phyloP scores from a whole-genome alignment of 1,140 invertebrate species.

The Hyphantria cunea region DNA sequence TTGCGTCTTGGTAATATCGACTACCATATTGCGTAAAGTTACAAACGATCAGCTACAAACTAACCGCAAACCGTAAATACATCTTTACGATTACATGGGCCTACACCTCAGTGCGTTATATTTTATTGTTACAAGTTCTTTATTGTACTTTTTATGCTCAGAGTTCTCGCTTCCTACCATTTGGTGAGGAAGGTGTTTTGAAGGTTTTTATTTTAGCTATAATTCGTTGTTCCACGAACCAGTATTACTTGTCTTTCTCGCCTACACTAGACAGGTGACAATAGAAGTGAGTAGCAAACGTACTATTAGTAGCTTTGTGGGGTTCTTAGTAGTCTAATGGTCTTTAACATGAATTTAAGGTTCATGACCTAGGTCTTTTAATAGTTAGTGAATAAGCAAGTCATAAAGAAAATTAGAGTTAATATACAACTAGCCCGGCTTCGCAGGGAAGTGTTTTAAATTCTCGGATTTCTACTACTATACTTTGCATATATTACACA shows the following conservation, averaged over 20 bases:
- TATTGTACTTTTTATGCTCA: conserved; percentile 18
- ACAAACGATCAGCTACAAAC: not conserved
- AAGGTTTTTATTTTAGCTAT: conserved; percentile 14
- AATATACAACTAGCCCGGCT: too few relatives aligned
- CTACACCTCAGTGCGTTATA: conserved; percentile 3
- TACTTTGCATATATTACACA: too few relatives aligned
- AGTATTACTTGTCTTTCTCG: too few relatives aligned
- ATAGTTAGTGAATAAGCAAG: too few relatives aligned
- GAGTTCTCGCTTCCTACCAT: conserved; percentile 15
- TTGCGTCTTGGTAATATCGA: too few relatives aligned
- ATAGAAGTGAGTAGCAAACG: not conserved
- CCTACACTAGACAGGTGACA: not conserved
- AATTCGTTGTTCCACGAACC: not conserved
- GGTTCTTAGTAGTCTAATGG: not conserved
- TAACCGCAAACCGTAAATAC: not conserved
- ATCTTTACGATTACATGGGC: conserved; percentile 1
- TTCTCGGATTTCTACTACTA: too few relatives aligned
- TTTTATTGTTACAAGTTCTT: conserved; percentile 13
- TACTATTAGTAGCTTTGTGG: not conserved
- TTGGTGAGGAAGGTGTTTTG: conserved; percentile 2
- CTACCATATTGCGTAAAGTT: not conserved
- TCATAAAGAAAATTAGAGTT: too few relatives aligned
- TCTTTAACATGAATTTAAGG: not conserved
- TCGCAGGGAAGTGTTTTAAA: too few relatives aligned
- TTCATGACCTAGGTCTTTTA: not conserved